Evolutionary conservation across 2,113 vertebrate species (phyloP).

Genomic region (Oreotrochilus melanogaster): DNA sequence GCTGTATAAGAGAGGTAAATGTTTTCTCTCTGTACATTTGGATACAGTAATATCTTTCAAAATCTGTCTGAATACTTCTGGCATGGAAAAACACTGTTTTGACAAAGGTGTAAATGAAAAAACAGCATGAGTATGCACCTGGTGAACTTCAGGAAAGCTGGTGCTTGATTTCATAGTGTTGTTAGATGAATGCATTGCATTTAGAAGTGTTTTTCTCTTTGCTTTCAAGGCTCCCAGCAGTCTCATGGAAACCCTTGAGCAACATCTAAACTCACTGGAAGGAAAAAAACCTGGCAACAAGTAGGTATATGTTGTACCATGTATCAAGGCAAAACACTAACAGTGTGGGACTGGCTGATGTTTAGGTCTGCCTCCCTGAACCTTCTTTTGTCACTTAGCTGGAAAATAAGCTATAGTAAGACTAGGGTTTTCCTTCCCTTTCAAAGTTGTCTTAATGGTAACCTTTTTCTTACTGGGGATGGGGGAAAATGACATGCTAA

Average conservation of each 20-base stretch:
- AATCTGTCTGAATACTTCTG: not conserved
- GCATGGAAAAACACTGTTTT: not conserved
- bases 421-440: not conserved
- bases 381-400: not conserved
- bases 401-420: not conserved
- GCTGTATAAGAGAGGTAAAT: not conserved
- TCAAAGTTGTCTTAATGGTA: not conserved
- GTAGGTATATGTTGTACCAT: slow-evolving; percentile 66
- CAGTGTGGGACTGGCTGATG: not conserved
- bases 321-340: not conserved
- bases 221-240: slow-evolving; percentile 93
- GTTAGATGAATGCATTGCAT: not conserved
- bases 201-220: slow-evolving; percentile 51
- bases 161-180: not conserved
- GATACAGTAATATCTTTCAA: not conserved
- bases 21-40: not conserved
- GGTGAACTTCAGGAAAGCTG: not conserved
- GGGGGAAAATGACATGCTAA: not conserved
- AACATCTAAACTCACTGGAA: slow-evolving; percentile 97
- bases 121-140: not conserved
- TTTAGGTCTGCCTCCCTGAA: not conserved
- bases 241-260: slow-evolving; percentile 97
- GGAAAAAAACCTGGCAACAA: slow-evolving; percentile 92
- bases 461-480: not conserved
- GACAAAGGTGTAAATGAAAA: not conserved